A percentile compares a stretch with the other conserved stretches of the same genome.
phyloP scores from a whole-genome alignment of 2,113 vertebrate genomes.

The Sialia sialis region DNA sequence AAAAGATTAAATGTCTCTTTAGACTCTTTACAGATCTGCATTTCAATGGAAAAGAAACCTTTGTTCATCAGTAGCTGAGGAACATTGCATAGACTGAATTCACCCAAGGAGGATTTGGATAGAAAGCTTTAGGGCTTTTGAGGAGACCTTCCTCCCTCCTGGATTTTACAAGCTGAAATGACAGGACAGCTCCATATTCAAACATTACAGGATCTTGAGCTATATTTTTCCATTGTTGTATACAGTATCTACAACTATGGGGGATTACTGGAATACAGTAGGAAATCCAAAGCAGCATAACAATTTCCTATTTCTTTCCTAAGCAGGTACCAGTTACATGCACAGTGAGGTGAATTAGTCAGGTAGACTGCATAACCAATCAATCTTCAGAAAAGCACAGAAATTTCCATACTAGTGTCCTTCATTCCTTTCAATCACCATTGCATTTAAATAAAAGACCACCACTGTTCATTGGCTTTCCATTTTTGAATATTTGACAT shows the following conservation, averaged over 20 bases:
- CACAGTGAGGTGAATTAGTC: background rate
- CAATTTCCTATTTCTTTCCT: background rate
- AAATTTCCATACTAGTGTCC: background rate
- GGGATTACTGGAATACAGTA: background rate
- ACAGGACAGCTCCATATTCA: background rate
- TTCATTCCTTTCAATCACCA: background rate
- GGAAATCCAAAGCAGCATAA: background rate
- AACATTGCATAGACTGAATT: background rate
- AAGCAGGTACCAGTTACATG: background rate
- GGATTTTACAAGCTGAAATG: background rate
- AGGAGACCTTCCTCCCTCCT: background rate
- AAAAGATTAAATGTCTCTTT: constrained; percentile 3
- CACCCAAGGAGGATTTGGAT: background rate
- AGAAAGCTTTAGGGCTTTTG: background rate
- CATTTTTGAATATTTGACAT: background rate
- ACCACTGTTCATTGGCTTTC: background rate
- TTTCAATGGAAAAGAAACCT: background rate
- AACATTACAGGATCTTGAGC: background rate
- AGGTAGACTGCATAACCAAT: background rate
- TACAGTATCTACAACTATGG: background rate
- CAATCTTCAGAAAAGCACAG: background rate
- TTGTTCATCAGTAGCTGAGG: background rate
- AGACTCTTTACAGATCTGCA: background rate
- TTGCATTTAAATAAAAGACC: background rate
- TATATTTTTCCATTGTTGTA: background rate